These are phyloP conservation scores for Triops cancriformis DNA, from an alignment of 1,140 invertebrate genomes.

Conservation along the genomic window DNA sequence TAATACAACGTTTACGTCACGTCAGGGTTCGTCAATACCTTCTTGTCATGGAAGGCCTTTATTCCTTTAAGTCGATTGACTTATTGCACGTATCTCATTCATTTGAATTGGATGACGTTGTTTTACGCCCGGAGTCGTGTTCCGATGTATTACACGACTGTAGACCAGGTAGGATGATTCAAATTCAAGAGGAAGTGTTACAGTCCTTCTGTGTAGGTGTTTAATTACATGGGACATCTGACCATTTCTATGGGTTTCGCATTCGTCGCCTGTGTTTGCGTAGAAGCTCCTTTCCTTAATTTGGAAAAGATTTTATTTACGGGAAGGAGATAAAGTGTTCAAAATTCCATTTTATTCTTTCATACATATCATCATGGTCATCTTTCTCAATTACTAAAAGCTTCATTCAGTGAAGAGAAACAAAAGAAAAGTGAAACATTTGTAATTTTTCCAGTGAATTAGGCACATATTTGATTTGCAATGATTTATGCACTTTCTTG, in stretches of 20 bases:
- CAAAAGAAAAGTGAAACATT: no score
- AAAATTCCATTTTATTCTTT: no score
- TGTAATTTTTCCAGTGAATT: no score
- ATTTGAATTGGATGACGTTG: conserved; percentile 31
- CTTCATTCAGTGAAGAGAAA: no score
- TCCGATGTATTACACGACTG: neutral
- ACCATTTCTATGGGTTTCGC: conserved; percentile 27
- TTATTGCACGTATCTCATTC: conserved; percentile 58
- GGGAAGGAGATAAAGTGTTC: neutral
- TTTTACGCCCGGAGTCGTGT: conserved; percentile 7
- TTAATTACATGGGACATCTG: conserved; percentile 25
- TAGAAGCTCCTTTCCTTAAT: conserved; percentile 29
- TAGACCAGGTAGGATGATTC: neutral
- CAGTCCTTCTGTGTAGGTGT: conserved; percentile 15
- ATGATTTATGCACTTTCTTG: no score
- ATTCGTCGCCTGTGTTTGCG: conserved; percentile 26
- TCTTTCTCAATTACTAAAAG: no score
- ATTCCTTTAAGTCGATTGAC: conserved; percentile 58
- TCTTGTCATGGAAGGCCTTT: conserved; percentile 57
- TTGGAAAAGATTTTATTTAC: conserved; percentile 28
- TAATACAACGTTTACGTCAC: neutral
- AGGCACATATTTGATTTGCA: no score
- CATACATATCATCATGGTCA: no score
- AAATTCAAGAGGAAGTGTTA: neutral
- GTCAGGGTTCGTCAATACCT: conserved; percentile 48